These are phyloP conservation scores for Copsychus sechellarum DNA, from an alignment of 2,113 vertebrate genomes.

Conservation along the genomic window DNA sequence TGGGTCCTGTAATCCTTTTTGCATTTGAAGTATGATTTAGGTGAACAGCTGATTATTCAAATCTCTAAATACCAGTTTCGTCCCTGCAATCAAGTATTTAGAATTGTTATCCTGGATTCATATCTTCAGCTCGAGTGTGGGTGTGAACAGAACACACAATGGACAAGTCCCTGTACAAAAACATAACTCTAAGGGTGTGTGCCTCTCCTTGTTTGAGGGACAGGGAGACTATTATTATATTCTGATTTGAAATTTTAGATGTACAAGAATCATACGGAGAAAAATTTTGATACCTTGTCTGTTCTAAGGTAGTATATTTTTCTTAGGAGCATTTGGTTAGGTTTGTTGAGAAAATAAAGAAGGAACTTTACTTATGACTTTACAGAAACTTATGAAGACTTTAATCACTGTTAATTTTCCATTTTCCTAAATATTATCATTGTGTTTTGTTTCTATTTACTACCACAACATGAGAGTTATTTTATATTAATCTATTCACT, in stretches of 20 bases:
- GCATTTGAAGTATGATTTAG: neutral
- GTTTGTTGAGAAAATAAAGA: neutral
- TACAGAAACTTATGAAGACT: neutral
- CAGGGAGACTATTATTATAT: neutral
- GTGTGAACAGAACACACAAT: neutral
- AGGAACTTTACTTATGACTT: neutral
- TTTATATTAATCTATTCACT: constrained; percentile 6
- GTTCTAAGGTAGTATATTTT: neutral
- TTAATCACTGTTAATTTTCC: neutral
- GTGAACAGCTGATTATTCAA: constrained; percentile 17
- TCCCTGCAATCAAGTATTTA: neutral
- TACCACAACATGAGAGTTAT: neutral
- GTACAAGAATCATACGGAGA: neutral
- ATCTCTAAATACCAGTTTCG: neutral
- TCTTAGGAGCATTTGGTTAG: neutral
- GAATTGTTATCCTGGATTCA: neutral
- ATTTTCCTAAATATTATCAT: neutral
- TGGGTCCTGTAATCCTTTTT: neutral
- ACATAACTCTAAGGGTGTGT: neutral
- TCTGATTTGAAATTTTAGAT: neutral
- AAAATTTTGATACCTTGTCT: neutral
- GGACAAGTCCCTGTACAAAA: neutral
- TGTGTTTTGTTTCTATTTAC: neutral
- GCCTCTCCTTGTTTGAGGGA: neutral
- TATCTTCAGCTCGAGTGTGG: neutral